Base-by-base conservation (phyloP, 2,797 vertebrate species). In the Semotilus atromaculatus region DNA sequence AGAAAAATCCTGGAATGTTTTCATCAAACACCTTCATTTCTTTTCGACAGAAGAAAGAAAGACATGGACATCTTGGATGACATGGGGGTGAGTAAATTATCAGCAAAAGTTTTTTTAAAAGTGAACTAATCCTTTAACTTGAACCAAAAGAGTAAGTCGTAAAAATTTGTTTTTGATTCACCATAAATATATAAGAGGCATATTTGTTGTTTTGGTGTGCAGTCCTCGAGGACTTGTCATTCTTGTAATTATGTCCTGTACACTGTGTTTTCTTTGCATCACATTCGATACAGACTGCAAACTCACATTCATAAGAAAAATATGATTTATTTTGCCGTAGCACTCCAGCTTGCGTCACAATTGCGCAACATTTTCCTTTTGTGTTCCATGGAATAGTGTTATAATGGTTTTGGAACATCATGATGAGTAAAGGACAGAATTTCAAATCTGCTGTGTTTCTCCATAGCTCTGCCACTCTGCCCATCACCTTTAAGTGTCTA, bases 401-500 rank as follows among this genome's bases (percentile, higher is more conserved):
- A 29, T 38, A 9, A 58, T n/a, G 21, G 23, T 7, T 40, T 10
- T 26, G 34, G 14, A 75, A 74, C 9, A 76, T 58, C 1, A n/a
- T 36, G 13, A 38, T 58, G 36, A 29, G n/a, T 64, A 21, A 64
- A 31, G 31, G 10, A 21, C 6, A 48, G 10, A 34, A 14, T 79
- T 38, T 77, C 2, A 82, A 29, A 62, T 6, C n/a, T 83, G n/a
- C 23, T 36, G 21, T 86, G 53, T 62, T 2, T 67, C 68, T 51
- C 70, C 5, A 34, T 82, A 96, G 96, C 82, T 96, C 96, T 48
- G 96, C 96, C 80, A 96, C 96, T 1, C 90, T 96, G 84, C 96
- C 96, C 38, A 95, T 96, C 85, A 96, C 96, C 14, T 97, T 97
- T 40, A 96, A 95, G 88, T 97, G 96, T 87, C 91, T 96, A 76